Conservation (phyloP, 2,888 invertebrate genomes). For the Tenthredo scrophulariae region DNA sequence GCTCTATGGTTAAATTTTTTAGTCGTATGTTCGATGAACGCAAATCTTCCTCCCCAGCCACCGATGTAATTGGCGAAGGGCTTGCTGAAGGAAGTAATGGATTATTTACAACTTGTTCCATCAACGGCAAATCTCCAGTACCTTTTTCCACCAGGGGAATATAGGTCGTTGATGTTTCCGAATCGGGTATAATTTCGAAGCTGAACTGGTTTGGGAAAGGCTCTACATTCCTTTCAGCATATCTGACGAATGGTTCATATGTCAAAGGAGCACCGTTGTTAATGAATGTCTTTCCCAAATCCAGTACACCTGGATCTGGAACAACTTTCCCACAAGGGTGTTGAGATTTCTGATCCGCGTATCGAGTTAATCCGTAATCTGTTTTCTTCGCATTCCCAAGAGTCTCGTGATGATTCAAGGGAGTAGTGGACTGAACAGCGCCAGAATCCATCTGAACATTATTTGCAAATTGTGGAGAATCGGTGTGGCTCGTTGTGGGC, state of each 20-base stretch:
- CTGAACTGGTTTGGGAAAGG: background rate
- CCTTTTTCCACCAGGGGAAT: conserved; percentile 1
- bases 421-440: background rate
- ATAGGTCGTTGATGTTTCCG: background rate
- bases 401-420: background rate
- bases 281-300: background rate
- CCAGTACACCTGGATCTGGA: background rate
- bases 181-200: conserved; percentile 20
- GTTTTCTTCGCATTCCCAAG: background rate
- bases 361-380: background rate
- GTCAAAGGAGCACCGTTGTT: background rate
- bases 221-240: background rate
- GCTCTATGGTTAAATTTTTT: conserved; percentile 26
- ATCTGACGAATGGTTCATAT: conserved; percentile 12
- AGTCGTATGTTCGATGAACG: background rate
- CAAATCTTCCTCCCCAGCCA: background rate
- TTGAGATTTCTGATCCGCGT: background rate
- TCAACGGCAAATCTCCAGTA: background rate
- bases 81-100: background rate
- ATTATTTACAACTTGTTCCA: conserved; percentile 18
- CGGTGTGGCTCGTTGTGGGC: background rate
- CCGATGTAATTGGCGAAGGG: background rate
- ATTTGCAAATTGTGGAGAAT: background rate
- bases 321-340: background rate
- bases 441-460: background rate